phyloP scores from a whole-genome alignment of 2,113 vertebrate species.

The Daboia siamensis region DNA sequence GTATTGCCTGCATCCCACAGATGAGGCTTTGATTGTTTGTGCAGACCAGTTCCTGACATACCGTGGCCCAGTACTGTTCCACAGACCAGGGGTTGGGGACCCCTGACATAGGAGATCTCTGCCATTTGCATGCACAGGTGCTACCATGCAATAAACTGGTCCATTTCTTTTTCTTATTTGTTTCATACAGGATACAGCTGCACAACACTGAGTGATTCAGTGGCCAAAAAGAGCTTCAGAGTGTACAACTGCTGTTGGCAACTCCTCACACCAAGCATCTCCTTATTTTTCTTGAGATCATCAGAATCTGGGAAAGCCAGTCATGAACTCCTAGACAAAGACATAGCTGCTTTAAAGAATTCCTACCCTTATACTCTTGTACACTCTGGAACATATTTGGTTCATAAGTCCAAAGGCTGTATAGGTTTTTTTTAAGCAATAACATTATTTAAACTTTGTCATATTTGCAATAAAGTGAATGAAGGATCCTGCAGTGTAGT shows the following conservation, averaged over 20 bases:
- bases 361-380: not conserved
- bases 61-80: too few relatives aligned
- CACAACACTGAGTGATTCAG: not conserved
- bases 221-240: not conserved
- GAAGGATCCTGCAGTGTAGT: not conserved
- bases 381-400: not conserved
- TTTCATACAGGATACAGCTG: not conserved
- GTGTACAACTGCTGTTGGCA: not conserved
- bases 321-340: not conserved
- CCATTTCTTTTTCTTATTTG: not conserved
- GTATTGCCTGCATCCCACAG: too few relatives aligned
- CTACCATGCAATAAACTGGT: not conserved
- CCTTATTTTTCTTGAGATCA: not conserved
- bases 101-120: not conserved
- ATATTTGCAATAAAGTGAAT: not conserved
- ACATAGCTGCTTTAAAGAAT: not conserved
- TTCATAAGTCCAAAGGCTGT: not conserved
- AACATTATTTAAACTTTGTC: not conserved
- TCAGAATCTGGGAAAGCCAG: not conserved
- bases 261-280: not conserved
- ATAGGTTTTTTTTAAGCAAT: not conserved
- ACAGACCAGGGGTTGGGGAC: accelerated
- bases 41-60: too few relatives aligned
- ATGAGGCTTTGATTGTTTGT: too few relatives aligned
- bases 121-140: not conserved